Evolutionary conservation across 2,888 invertebrate species (phyloP), one percentile per base, ranked within the genome.

Genomic region (Xanthostigma xanthostigma): DNA sequence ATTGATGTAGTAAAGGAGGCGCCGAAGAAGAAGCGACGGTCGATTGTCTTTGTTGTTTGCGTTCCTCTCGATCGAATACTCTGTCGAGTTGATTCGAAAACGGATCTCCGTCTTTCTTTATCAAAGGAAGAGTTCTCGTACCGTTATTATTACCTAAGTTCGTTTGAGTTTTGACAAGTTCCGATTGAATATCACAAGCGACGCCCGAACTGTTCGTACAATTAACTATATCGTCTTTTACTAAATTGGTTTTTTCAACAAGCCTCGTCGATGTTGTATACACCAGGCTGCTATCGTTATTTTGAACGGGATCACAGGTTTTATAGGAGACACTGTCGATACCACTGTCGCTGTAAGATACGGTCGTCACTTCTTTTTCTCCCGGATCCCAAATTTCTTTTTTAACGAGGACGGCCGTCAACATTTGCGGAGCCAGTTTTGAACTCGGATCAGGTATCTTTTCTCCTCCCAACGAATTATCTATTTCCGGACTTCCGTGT

Each of bases 11-110:
- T 60, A 55, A 63, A 64, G 38, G 65, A 62, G 54, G 65, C 66
- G 27, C 47, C 45, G 36, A 44, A 48, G 42, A 41, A 46, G 51
- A 49, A 56, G 38, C 27, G 53, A 59, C 55, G 49, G 60, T 55
- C 36, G 66, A 61, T 61, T 66, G 60, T 44, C 64, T 57, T 47
- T 62, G 62, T 50, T 69, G 67, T 48, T 63, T 66, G 44, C 69
- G 64, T 58, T 81, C 81, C 60, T 83, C 81, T 12, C 76, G 69
- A 60, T 85, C 86, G 59, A 81, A 78, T 46, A 80, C 81, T 54
- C 76, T 74, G 58, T 86, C 87, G 46, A 81, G 64, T 50, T 79
- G 78, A 59, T 80, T 75, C 48, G 80, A 81, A 60, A 84, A 84
- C 48, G 75, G 75, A 64, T 88, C 87, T 38, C 72, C 70, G 56